Percentiles rank a stretch among this genome's conserved stretches.
These are phyloP conservation scores for Hydropotes inermis DNA, from an alignment of 2,113 vertebrate genomes.

Conservation along the genomic window DNA sequence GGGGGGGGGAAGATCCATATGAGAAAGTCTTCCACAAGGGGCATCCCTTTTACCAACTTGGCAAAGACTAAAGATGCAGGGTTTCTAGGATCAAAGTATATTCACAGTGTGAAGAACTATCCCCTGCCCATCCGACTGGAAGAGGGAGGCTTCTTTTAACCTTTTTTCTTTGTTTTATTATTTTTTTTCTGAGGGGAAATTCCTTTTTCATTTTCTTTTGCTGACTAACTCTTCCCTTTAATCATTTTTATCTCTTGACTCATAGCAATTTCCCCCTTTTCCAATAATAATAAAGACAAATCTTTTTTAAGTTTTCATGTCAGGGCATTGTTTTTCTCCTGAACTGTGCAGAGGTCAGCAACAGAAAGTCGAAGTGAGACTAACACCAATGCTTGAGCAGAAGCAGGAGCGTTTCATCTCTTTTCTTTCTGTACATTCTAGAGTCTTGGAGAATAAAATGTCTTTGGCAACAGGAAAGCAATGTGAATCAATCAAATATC, in stretches of 20 bases:
- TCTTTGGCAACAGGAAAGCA: not conserved
- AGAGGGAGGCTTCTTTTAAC: slow-evolving; percentile 66
- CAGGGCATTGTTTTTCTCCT: not conserved
- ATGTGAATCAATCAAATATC: not conserved
- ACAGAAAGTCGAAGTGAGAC: not conserved
- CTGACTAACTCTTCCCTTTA: slow-evolving; percentile 57
- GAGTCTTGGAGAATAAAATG: not conserved
- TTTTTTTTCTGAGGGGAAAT: not conserved
- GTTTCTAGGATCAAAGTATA: slow-evolving; percentile 65
- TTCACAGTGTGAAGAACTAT: slow-evolving; percentile 49
- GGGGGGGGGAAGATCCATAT: not conserved
- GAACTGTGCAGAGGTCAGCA: not conserved
- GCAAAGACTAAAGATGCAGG: slow-evolving; percentile 59
- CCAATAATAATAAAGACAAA: slow-evolving; percentile 33
- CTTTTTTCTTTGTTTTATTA: slow-evolving; percentile 57
- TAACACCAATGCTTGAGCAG: not conserved
- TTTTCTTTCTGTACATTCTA: not conserved
- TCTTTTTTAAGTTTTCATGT: slow-evolving; percentile 33
- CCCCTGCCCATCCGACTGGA: slow-evolving; percentile 50
- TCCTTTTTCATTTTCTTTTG: slow-evolving; percentile 58
- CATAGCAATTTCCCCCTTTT: not conserved
- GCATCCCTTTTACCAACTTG: slow-evolving; percentile 62
- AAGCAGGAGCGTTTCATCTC: not conserved
- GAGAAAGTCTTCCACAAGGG: slow-evolving; percentile 69
- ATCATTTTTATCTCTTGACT: slow-evolving; percentile 49